Evolutionary conservation across 1,140 invertebrate genomes (phyloP).

Genomic region (Drosophila melanica): DNA sequence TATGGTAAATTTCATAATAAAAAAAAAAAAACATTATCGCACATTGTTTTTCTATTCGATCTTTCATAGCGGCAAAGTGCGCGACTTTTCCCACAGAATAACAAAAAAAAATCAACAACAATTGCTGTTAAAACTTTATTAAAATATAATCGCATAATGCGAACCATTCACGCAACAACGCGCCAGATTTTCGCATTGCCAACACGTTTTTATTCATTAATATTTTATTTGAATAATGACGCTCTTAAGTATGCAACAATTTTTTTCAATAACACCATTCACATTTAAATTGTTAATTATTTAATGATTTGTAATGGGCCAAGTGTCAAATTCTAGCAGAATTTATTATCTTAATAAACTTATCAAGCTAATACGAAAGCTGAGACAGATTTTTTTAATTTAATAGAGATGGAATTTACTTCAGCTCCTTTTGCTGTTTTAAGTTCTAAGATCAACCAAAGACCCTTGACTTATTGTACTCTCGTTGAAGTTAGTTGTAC

Average conservation of each 20-base stretch:
- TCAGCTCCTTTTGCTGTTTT: too few relatives aligned
- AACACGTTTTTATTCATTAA: not conserved
- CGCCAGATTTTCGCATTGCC: slow-evolving; percentile 1
- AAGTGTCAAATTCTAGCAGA: not conserved
- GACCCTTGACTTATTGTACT: too few relatives aligned
- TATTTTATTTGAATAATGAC: slow-evolving; percentile 2
- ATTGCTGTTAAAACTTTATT: slow-evolving; percentile 62
- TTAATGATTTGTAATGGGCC: not conserved
- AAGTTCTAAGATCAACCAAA: too few relatives aligned
- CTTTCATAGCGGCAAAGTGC: slow-evolving; percentile 59
- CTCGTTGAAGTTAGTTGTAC: too few relatives aligned
- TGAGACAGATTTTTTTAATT: too few relatives aligned
- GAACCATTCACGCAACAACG: slow-evolving; percentile 46
- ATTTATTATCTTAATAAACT: not conserved
- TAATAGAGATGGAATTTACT: too few relatives aligned
- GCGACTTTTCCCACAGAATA: slow-evolving; percentile 34
- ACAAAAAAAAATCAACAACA: not conserved
- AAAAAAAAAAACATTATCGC: not conserved
- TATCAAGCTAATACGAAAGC: not conserved
- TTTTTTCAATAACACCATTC: slow-evolving; percentile 27
- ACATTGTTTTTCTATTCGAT: slow-evolving; percentile 38
- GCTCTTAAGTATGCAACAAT: slow-evolving; percentile 47
- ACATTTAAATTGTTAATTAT: slow-evolving; percentile 20
- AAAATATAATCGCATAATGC: slow-evolving; percentile 70
- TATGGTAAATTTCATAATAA: slow-evolving; percentile 46